Percentiles rank a stretch among this genome's conserved stretches.
These are phyloP conservation scores for Gymnosoma rotundatum DNA, from an alignment of 2,888 invertebrate species.

Conservation along the genomic window DNA sequence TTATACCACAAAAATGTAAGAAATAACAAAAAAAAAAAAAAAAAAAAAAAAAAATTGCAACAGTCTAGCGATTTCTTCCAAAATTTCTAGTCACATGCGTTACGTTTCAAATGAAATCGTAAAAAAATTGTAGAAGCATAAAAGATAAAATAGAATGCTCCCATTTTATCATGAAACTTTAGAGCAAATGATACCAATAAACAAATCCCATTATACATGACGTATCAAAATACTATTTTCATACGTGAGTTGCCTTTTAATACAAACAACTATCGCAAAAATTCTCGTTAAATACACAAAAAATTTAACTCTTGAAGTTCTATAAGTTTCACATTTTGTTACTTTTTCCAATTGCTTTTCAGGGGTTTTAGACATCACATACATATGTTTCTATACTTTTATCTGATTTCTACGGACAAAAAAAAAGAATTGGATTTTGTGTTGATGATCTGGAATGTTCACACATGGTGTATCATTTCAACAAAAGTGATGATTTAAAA, in stretches of 20 bases:
- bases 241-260: slow-evolving; percentile 80
- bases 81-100: slow-evolving; percentile 61
- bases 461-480: slow-evolving; percentile 39
- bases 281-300: slow-evolving; percentile 7
- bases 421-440: slow-evolving; percentile 26
- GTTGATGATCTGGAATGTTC: slow-evolving; percentile 36
- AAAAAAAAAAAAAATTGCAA: slow-evolving; percentile 47
- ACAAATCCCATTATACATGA: slow-evolving; percentile 81
- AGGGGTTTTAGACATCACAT: slow-evolving; percentile 22
- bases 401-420: slow-evolving; percentile 16
- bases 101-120: background rate
- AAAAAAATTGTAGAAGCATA: background rate
- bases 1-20: background rate
- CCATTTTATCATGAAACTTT: slow-evolving; percentile 64
- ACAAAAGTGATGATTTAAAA: slow-evolving; percentile 56
- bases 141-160: slow-evolving; percentile 49
- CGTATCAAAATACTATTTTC: slow-evolving; percentile 79
- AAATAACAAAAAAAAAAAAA: slow-evolving; percentile 15
- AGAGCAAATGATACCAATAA: slow-evolving; percentile 80
- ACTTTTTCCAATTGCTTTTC: slow-evolving; percentile 28
- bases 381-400: no score
- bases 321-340: slow-evolving; percentile 35
- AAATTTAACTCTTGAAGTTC: background rate
- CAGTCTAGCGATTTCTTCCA: slow-evolving; percentile 58
- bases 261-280: slow-evolving; percentile 41